Evolutionary conservation across 2,797 vertebrate genomes (phyloP), one percentile per base, ranked within the genome.

Genomic region (Triplophysa yarkandensis): DNA sequence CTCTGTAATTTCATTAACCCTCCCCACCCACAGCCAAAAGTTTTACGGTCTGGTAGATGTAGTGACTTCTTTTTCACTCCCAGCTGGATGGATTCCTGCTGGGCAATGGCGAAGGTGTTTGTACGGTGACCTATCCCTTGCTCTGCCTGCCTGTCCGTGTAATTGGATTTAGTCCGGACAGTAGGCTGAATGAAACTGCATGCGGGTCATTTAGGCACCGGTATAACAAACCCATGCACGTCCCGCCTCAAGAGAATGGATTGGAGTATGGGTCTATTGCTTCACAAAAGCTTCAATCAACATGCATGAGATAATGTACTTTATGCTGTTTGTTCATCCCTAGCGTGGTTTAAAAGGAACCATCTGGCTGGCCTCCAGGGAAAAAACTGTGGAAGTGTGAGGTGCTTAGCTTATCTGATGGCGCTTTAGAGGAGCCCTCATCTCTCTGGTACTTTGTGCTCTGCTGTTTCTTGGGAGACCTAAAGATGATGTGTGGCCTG

Each of bases 141-240:
- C 48, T 9, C 64, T 78, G 30, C 52, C 44, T 25, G 58, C 44
- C 34, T 36, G 57, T 70, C 68, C 79, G 55, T 83, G 77, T 87
- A 80, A 89, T 82, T 85, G 62, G 86, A 86, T 86, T 70, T 75
- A 39, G 70, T 66, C 65, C 58, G 60, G 73, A 68, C 32, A 60
- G 61, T 36, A 72, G 58, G 50, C n/a, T 2, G 60, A 28, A 46
- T 14, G 19, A 19, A 62, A 30, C 32, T 19, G 66, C 36, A 32
- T 21, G 63, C 25, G 32, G 34, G 52, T 55, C 9, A 41, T 63
- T 68, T 71, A 50, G 60, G 25, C 68, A 66, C 60, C 46, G 57
- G 13, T 64, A 27, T 62, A 28, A 70, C 30, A 43, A 62, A 79
- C 71, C 58, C 41, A n/a, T 19, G 60, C 65, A 73, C 66, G 61